Conservation (phyloP, 2,888 invertebrate genomes). For the Pelosia muscerda region DNA sequence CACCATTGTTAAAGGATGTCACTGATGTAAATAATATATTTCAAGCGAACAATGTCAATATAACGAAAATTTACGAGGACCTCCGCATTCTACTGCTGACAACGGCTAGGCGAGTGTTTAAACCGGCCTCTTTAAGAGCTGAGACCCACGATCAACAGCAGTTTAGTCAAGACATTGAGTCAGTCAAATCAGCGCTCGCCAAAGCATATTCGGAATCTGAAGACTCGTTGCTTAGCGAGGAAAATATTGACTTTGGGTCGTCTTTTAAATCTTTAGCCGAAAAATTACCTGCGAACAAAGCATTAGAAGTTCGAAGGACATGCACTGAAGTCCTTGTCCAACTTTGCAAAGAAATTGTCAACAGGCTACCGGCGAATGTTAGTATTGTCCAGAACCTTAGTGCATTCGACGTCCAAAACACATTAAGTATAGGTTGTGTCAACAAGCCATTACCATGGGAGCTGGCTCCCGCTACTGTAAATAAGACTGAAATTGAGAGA, state of each 20-base stretch:
- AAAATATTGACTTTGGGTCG: conserved; percentile 17
- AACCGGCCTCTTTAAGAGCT: not conserved
- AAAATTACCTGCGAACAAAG: conserved; percentile 17
- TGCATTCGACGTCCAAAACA: conserved; percentile 7
- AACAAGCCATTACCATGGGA: conserved; percentile 17
- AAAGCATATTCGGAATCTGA: conserved; percentile 3
- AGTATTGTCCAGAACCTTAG: conserved; percentile 14
- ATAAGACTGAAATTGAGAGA: conserved; percentile 20
- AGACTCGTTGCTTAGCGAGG: conserved; percentile 17
- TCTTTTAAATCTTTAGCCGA: conserved; percentile 17
- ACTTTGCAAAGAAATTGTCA: conserved; percentile 15
- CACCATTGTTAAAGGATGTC: conserved; percentile 2
- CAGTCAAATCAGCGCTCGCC: not conserved
- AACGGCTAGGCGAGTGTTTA: not conserved
- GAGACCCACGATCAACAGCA: not conserved
- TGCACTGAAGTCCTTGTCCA: conserved; percentile 16
- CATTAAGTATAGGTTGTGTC: conserved; percentile 11
- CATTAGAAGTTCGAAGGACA: conserved; percentile 17
- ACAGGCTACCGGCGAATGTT: conserved; percentile 15
- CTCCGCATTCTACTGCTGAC: not conserved
- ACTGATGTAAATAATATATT: not conserved
- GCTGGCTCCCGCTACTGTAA: conserved; percentile 18
- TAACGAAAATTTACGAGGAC: not conserved
- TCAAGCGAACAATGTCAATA: not conserved
- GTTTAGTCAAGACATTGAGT: not conserved